phyloP scores from a whole-genome alignment of 2,113 vertebrate species.

The Solenodon paradoxus region DNA sequence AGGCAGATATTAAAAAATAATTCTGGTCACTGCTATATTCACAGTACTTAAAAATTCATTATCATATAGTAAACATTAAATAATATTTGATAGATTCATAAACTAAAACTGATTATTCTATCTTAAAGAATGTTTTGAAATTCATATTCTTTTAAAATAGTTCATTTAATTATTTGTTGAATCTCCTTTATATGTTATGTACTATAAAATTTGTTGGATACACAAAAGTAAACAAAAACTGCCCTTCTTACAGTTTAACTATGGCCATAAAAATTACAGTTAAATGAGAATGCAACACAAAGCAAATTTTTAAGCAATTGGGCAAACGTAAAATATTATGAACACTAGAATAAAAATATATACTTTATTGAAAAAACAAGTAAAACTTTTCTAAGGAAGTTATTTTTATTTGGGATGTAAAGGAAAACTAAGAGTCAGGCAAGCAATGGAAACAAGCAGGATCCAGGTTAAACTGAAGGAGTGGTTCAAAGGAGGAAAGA shows the following conservation, averaged over 20 bases:
- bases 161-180: not conserved
- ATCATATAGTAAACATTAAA: not conserved
- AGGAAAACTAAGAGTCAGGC: not conserved
- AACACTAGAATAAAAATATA: not conserved
- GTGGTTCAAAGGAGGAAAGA: not conserved
- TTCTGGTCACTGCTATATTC: not conserved
- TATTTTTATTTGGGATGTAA: not conserved
- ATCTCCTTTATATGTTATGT: not conserved
- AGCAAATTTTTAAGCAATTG: not conserved
- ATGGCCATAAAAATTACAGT: not conserved
- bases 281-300: not conserved
- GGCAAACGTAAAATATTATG: not conserved
- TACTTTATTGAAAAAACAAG: not conserved
- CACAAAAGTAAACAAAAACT: not conserved
- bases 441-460: not conserved
- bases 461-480: not conserved
- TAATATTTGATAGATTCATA: not conserved
- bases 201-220: not conserved
- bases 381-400: not conserved
- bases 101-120: not conserved
- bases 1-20: too few relatives aligned
- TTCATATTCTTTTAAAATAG: not conserved
- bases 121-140: not conserved
- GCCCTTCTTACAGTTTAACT: not conserved
- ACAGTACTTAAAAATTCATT: not conserved